phyloP scores from a whole-genome alignment of 2,888 invertebrate species.

The Calameuta idolon region DNA sequence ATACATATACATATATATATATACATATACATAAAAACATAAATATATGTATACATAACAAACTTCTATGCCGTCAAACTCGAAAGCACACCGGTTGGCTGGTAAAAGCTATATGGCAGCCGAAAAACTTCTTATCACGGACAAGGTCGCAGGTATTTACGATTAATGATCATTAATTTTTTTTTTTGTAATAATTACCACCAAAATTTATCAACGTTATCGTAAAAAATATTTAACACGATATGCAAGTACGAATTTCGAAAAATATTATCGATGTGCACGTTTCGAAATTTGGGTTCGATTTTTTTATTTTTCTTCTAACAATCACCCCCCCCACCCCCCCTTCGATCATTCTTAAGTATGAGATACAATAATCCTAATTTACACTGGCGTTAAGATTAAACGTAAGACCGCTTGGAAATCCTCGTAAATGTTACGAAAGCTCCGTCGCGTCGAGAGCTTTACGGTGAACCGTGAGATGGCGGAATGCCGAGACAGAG shows the following conservation, averaged over 20 bases:
- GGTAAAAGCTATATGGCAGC: not conserved
- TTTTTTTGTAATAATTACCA: not conserved
- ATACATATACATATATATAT: not conserved
- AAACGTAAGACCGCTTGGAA: conserved; percentile 11
- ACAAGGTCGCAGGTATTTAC: not conserved
- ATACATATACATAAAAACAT: no score
- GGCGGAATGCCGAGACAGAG: conserved; percentile 25
- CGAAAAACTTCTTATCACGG: not conserved
- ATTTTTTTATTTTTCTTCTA: not conserved
- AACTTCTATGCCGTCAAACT: not conserved
- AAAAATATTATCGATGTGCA: not conserved
- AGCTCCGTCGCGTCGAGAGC: conserved; percentile 30
- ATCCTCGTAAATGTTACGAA: conserved; percentile 31
- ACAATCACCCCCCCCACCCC: not conserved
- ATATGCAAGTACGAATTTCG: not conserved
- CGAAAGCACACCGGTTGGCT: not conserved
- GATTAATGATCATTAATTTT: not conserved
- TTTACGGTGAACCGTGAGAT: conserved; percentile 21
- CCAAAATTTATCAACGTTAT: not conserved
- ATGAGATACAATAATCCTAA: not conserved
- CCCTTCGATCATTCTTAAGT: not conserved
- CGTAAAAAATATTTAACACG: not conserved
- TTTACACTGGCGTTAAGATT: not conserved
- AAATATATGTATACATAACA: not conserved
- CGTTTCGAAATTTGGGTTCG: not conserved